phyloP scores from a whole-genome alignment of 2,113 vertebrate species.

The Platanista minor region DNA sequence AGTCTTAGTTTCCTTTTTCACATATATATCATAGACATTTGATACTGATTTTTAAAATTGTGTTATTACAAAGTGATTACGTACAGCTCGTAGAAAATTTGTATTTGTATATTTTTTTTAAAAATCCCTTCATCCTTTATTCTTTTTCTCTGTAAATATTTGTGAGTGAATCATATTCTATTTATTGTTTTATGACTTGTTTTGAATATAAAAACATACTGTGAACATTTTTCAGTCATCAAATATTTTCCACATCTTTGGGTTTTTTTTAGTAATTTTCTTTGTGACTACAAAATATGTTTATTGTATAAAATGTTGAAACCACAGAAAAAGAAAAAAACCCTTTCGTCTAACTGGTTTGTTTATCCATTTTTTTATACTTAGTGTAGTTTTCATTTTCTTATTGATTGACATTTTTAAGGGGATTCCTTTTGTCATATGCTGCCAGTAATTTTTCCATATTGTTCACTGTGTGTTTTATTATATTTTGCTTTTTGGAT shows the following conservation, averaged over 20 bases:
- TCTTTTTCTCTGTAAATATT: slow-evolving; percentile 15
- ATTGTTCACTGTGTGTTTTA: background rate
- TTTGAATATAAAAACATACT: slow-evolving; percentile 18
- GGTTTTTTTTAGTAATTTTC: background rate
- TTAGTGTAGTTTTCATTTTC: slow-evolving; percentile 17
- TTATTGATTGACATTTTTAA: background rate
- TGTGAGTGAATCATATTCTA: background rate
- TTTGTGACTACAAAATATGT: background rate
- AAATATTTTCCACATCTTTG: slow-evolving; percentile 10
- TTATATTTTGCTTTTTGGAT: background rate
- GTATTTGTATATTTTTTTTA: background rate
- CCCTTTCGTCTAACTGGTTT: background rate
- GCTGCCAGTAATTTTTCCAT: background rate
- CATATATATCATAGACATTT: background rate
- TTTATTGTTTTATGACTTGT: slow-evolving; percentile 11
- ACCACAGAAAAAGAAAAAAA: background rate
- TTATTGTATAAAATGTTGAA: slow-evolving; percentile 20
- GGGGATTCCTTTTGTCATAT: background rate
- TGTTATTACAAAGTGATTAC: background rate
- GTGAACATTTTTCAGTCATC: slow-evolving; percentile 12
- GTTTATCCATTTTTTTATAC: background rate
- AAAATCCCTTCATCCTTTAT: background rate
- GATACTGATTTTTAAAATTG: background rate
- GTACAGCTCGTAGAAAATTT: background rate
- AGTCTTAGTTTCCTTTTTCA: background rate